These are phyloP conservation scores for Archivesica marissinica DNA, from an alignment of 1,140 invertebrate genomes.

Conservation along the genomic window DNA sequence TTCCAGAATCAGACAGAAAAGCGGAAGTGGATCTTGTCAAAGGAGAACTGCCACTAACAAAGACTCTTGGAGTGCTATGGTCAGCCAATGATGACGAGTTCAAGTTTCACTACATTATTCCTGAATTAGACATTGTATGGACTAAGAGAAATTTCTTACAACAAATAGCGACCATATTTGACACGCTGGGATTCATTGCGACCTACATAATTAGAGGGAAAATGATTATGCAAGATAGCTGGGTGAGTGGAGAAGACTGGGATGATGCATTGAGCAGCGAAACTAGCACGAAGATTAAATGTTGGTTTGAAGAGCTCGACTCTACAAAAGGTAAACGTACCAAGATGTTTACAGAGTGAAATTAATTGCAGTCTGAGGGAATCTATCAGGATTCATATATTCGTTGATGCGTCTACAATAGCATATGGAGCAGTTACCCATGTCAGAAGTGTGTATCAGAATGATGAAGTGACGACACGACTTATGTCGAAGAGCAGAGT, in stretches of 20 bases:
- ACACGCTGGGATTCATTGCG: slow-evolving; percentile 22
- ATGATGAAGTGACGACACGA: not conserved
- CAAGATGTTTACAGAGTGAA: slow-evolving; percentile 23
- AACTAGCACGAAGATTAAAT: not conserved
- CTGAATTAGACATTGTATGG: no score
- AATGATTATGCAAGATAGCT: slow-evolving; percentile 29
- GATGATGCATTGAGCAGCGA: slow-evolving; percentile 9
- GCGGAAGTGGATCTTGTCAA: no score
- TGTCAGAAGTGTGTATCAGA: not conserved
- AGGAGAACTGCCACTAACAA: no score
- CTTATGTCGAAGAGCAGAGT: slow-evolving; percentile 2
- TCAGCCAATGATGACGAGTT: no score
- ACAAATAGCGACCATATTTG: slow-evolving; percentile 23
- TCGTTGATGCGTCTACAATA: not conserved
- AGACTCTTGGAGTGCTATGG: no score
- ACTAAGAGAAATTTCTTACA: slow-evolving; percentile 28
- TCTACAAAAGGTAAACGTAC: slow-evolving; percentile 6
- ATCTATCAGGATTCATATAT: not conserved
- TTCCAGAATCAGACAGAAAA: no score
- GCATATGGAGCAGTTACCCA: not conserved
- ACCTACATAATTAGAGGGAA: slow-evolving; percentile 25
- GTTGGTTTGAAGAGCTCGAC: not conserved
- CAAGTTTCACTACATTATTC: no score
- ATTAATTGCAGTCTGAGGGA: not conserved
- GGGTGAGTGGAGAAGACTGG: slow-evolving; percentile 33